phyloP scores from a whole-genome alignment of 2,797 vertebrate species.

The Phalloptychus januarius region DNA sequence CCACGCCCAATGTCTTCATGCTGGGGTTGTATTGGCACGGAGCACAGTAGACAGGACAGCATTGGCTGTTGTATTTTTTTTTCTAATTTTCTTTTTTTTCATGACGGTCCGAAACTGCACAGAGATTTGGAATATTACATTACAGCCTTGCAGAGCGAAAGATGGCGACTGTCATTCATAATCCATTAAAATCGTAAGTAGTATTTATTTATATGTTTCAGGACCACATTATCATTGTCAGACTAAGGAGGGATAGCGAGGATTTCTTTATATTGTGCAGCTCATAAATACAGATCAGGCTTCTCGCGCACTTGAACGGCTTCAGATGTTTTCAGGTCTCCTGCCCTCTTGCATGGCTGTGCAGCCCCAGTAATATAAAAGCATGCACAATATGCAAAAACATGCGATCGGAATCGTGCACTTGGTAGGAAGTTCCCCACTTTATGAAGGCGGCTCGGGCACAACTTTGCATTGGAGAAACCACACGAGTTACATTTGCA shows the following conservation, averaged over 20 bases:
- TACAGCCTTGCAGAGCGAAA: slow-evolving; percentile 91
- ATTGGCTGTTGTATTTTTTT: slow-evolving; percentile 87
- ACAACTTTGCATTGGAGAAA: slow-evolving; percentile 46
- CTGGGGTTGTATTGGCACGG: slow-evolving; percentile 81
- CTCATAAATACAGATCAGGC: slow-evolving; percentile 22
- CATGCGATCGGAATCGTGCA: not conserved
- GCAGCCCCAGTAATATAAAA: slow-evolving; percentile 10
- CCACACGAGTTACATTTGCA: slow-evolving; percentile 43
- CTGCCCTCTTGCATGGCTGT: slow-evolving; percentile 13
- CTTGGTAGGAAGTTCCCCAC: slow-evolving; percentile 47
- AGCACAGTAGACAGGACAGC: slow-evolving; percentile 80
- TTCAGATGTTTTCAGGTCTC: slow-evolving; percentile 45
- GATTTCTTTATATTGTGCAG: not conserved
- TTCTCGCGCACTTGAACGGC: slow-evolving; percentile 18
- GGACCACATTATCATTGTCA: not conserved
- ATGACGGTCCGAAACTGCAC: slow-evolving; percentile 94
- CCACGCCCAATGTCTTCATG: slow-evolving; percentile 80
- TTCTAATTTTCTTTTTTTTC: slow-evolving; percentile 69
- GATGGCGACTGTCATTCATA: slow-evolving; percentile 99
- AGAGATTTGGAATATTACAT: slow-evolving; percentile 96
- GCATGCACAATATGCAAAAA: slow-evolving; percentile 30
- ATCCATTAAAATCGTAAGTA: slow-evolving; percentile 98
- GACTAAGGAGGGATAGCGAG: not conserved
- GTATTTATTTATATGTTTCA: slow-evolving; percentile 3
- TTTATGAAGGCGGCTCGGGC: slow-evolving; percentile 1